Conservation (phyloP, 1,140 invertebrate species). For the Apis mellifera region DNA sequence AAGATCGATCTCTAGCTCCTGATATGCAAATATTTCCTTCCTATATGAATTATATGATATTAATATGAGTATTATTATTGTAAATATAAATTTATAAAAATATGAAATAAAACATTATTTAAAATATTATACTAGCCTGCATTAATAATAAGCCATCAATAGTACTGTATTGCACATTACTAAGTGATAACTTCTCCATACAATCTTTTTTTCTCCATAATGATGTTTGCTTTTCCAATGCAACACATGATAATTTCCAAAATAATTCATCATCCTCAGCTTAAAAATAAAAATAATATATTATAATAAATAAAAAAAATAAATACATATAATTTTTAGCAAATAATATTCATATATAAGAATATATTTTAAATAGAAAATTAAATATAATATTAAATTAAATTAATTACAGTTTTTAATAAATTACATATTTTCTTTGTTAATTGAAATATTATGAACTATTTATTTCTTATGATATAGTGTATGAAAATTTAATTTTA, state of each 20-base stretch:
- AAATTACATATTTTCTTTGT: not conserved
- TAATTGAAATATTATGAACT: constrained; percentile 20
- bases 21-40: constrained; percentile 73
- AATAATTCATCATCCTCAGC: constrained; percentile 71
- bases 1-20: constrained; percentile 73
- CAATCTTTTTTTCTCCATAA: constrained; percentile 67
- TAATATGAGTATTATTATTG: not conserved
- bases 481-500: constrained; percentile 5
- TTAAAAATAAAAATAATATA: constrained; percentile 54
- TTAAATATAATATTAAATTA: not conserved
- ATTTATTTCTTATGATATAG: not conserved
- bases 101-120: not conserved
- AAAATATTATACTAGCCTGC: constrained; percentile 65
- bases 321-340: not conserved
- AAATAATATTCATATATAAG: constrained; percentile 19
- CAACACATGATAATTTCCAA: constrained; percentile 75
- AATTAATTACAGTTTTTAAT: not conserved
- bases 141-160: constrained; percentile 75
- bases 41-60: constrained; percentile 44
- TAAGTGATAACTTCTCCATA: constrained; percentile 63
- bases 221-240: constrained; percentile 69
- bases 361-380: constrained; percentile 15
- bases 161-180: constrained; percentile 68
- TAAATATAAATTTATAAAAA: not conserved
- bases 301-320: not conserved